Percentiles rank a stretch among this genome's conserved stretches.
Evolutionary conservation across 2,113 vertebrate species (phyloP).

Genomic region (Phyllostomus hastatus): DNA sequence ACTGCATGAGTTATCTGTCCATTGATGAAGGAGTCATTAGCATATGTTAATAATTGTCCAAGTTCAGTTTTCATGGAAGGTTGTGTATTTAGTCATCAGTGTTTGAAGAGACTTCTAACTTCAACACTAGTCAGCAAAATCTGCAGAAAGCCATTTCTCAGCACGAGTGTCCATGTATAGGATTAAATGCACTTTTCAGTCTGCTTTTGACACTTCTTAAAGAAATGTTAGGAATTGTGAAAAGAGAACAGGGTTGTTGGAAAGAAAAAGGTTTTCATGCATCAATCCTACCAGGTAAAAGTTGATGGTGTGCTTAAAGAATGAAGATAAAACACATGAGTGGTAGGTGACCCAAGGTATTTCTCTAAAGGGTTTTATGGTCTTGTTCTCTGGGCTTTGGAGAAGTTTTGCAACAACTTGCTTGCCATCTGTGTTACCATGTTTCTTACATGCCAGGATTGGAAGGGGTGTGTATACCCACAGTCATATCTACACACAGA

Average conservation of each 20-base stretch:
- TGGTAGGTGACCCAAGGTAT: background rate
- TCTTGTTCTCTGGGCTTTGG: background rate
- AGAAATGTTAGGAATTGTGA: background rate
- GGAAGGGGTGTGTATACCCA: background rate
- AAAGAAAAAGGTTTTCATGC: background rate
- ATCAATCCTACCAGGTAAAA: background rate
- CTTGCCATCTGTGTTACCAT: background rate
- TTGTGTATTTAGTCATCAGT: background rate
- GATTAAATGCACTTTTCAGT: background rate
- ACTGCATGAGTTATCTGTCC: background rate
- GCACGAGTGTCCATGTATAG: background rate
- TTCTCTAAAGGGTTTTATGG: background rate
- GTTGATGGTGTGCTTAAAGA: background rate
- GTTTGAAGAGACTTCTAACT: background rate
- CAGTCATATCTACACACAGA: background rate
- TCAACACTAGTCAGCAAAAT: background rate
- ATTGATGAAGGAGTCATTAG: background rate
- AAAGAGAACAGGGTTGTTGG: background rate
- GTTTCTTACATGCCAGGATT: background rate
- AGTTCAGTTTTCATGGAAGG: background rate
- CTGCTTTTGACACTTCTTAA: conserved; percentile 14
- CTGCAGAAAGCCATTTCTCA: background rate
- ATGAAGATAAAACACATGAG: background rate
- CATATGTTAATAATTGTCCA: background rate
- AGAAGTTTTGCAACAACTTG: background rate